Evolutionary conservation across 1,140 invertebrate genomes (phyloP), one percentile per base, ranked within the genome.

Genomic region (Vanessa tameamea): DNA sequence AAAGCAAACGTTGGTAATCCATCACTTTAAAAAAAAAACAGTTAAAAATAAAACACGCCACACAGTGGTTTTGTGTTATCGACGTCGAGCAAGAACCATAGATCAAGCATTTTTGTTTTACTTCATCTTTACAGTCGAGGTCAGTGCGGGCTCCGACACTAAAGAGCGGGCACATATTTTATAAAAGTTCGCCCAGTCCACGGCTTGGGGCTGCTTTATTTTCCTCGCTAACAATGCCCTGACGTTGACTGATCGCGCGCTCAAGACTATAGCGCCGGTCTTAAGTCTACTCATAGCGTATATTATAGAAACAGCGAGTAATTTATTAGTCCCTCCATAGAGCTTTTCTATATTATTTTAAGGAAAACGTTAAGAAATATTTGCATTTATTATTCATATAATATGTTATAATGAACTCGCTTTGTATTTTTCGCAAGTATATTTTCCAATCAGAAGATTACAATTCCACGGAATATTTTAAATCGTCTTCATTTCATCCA

Each of bases 231-330:
- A 87, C 85, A 88, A 87, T 88, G 82, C 69, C 67, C 68, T 82
- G 84, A 88, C 86, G 72, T 84, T 88, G 86, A 88, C 79, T 77
- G 82, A 88, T 87, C 81, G 81, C 82, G 55, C 66, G 65, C 76
- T 74, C 77, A 78, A 77, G 78, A 77, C 77, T 77, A 76, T 77
- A 73, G 71, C 73, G 61, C 73, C 73, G 53, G 67, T 75, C 73
- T 77, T 67, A 77, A 77, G 76, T 69, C 70, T 77, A 53, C 51
- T 69, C 71, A 71, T 67, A 53, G 75, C 63, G 66, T 68, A 73
- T 68, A 75, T 51, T 66, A 66, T 65, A 72, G 70, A 72, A 72
- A 72, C 63, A 65, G 63, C 70, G 65, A 15, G 70, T 72, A 72
- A 72, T 72, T 72, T 72, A 72, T 72, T 65, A 72, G 61, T 23